Evolutionary conservation across 1,140 invertebrate species (phyloP), one percentile per base, ranked within the genome.

Genomic region (Neodiprion lecontei): DNA sequence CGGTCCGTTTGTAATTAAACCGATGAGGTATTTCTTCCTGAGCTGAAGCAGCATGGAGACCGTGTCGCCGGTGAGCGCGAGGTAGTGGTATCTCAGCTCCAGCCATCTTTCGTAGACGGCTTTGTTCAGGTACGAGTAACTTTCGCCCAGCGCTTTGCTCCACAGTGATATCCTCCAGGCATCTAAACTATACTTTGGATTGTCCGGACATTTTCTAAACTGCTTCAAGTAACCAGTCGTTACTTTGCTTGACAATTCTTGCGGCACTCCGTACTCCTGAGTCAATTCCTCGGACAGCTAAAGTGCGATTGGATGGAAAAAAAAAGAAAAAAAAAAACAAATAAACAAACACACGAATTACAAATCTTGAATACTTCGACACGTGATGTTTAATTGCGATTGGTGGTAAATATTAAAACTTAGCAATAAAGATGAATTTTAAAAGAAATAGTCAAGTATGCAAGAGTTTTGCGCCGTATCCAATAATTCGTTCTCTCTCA

Each of bases 1-100:
- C 1, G 95, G 93, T 10, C 95, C 95, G 85, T 96, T 96, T 70
- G 95, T 95, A 81, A 96, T 95, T 75, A 96, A 87, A 68, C 92
- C 95, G 74, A 96, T 86, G 72, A 92, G 88, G 85, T 95, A 96
- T 79, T 92, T 91, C 82, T 93, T 89, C 78, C 91, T 90, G 70
- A 95, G 88, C 61, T 91, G 91, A 77, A 88, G 87, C 66, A 96
- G 88, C 74, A 96, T 88, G 61, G 90, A 87, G 77, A 91, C 87
- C 67, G 94, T 91, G 71, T 94, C 92, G 28, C 91, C 85, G 4
- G 90, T 84, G 73, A 95, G 82, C 72, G 91, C 90, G 84, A 96
- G 84, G 85, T 92, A 93, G 75, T 93, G 89, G 84, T 95, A 95
- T 78, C 95, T 92, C 74, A 95, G 87, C 78, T 91, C 90, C 75